These are phyloP conservation scores for Malurus cyaneus DNA, from an alignment of 2,113 vertebrate genomes.

Conservation along the genomic window DNA sequence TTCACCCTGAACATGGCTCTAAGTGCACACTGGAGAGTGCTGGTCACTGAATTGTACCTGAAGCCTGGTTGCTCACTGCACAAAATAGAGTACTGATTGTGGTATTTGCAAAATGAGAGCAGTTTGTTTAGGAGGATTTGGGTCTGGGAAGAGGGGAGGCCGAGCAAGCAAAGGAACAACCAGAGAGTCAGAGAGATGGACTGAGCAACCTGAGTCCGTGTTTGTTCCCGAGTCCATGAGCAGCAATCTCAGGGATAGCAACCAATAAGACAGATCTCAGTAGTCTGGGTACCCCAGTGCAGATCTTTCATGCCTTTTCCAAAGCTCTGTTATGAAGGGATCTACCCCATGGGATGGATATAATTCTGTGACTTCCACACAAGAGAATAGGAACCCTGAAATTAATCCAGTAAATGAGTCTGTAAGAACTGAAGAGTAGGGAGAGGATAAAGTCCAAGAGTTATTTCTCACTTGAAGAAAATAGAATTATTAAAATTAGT, in stretches of 20 bases:
- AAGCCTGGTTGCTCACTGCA: neutral
- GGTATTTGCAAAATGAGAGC: neutral
- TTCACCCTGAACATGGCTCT: neutral
- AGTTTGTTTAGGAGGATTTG: accelerated
- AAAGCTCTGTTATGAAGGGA: neutral
- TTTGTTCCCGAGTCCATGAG: neutral
- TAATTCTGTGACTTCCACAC: neutral
- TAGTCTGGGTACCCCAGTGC: accelerated
- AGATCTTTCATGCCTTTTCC: neutral
- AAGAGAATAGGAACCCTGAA: neutral
- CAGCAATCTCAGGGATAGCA: neutral
- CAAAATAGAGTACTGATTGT: conserved; percentile 18
- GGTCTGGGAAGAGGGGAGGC: accelerated
- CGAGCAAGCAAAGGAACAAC: neutral
- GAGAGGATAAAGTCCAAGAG: neutral
- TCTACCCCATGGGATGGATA: too few species aligned
- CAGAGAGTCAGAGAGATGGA: neutral
- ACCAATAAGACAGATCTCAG: neutral
- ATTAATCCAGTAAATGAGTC: neutral
- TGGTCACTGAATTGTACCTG: neutral
- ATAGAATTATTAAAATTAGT: neutral
- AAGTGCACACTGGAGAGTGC: neutral
- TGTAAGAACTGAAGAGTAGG: neutral
- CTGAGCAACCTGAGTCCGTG: accelerated
- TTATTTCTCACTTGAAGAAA: neutral